Evolutionary conservation across 1,140 invertebrate genomes (phyloP).

Genomic region (Cotesia chilonis): DNA sequence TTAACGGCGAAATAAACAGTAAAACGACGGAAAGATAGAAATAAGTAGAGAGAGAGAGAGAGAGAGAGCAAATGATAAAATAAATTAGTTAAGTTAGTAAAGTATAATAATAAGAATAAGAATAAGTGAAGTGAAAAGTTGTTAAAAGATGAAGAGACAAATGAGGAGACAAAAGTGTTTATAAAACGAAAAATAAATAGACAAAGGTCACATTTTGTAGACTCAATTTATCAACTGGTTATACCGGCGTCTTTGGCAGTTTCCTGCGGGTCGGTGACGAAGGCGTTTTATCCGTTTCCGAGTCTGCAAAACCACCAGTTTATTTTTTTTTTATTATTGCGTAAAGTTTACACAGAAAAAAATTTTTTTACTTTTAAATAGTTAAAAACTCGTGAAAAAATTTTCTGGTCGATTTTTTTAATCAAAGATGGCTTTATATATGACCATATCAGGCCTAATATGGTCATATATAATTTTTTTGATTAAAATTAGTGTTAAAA

Average conservation of each 20-base stretch:
- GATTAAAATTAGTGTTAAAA: too few species aligned
- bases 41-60: slow-evolving; percentile 51
- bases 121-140: slow-evolving; percentile 37
- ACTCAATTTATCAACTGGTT: slow-evolving; percentile 69
- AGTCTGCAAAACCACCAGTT: slow-evolving; percentile 69
- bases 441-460: too few species aligned
- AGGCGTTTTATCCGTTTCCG: slow-evolving; percentile 81
- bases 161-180: slow-evolving; percentile 20
- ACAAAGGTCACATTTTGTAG: slow-evolving; percentile 60
- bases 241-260: slow-evolving; percentile 94
- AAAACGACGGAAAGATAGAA: slow-evolving; percentile 48
- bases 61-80: slow-evolving; percentile 46
- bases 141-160: slow-evolving; percentile 43
- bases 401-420: too few species aligned
- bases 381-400: too few species aligned
- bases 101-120: slow-evolving; percentile 27
- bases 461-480: too few species aligned
- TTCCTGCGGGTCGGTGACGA: slow-evolving; percentile 88
- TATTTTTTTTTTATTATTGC: background rate
- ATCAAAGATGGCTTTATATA: too few species aligned
- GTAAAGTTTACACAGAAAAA: background rate
- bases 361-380: too few species aligned
- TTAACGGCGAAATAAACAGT: too few species aligned
- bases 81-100: too few species aligned
- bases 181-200: slow-evolving; percentile 27